phyloP scores from a whole-genome alignment of 2,888 invertebrate species.

The Sicus ferrugineus region DNA sequence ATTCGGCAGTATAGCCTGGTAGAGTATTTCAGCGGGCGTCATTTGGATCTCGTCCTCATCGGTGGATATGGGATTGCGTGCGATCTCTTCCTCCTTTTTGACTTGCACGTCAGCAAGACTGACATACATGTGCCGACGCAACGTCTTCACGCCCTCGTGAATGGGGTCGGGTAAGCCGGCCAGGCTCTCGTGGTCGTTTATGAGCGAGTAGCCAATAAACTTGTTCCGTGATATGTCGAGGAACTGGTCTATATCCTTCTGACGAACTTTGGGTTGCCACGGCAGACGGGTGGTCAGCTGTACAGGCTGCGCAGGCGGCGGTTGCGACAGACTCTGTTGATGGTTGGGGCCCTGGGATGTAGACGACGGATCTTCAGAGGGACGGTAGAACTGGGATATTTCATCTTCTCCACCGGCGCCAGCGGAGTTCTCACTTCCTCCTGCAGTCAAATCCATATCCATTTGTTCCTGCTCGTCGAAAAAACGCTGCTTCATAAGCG shows the following conservation, averaged over 20 bases:
- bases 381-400: conserved; percentile 61
- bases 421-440: conserved; percentile 60
- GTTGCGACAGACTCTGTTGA: conserved; percentile 51
- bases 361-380: conserved; percentile 63
- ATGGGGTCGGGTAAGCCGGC: conserved; percentile 97
- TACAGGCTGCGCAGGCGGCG: conserved; percentile 51
- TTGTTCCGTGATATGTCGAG: conserved; percentile 90
- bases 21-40: conserved; percentile 88
- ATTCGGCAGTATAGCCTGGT: conserved; percentile 94
- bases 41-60: conserved; percentile 80
- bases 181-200: conserved; percentile 84
- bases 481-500: conserved; percentile 91
- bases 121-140: conserved; percentile 88
- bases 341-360: conserved; percentile 50
- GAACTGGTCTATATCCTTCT: conserved; percentile 92
- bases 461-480: conserved; percentile 82
- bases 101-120: conserved; percentile 93
- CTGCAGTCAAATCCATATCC: conserved; percentile 74
- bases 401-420: conserved; percentile 68
- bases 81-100: conserved; percentile 88
- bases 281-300: conserved; percentile 72
- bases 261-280: conserved; percentile 95
- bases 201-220: conserved; percentile 94
- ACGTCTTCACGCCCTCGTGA: conserved; percentile 91
- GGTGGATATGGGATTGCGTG: conserved; percentile 88